Percentiles rank a stretch among this genome's conserved stretches.
phyloP scores from a whole-genome alignment of 1,140 invertebrate genomes.

The Lordiphosa mommai region DNA sequence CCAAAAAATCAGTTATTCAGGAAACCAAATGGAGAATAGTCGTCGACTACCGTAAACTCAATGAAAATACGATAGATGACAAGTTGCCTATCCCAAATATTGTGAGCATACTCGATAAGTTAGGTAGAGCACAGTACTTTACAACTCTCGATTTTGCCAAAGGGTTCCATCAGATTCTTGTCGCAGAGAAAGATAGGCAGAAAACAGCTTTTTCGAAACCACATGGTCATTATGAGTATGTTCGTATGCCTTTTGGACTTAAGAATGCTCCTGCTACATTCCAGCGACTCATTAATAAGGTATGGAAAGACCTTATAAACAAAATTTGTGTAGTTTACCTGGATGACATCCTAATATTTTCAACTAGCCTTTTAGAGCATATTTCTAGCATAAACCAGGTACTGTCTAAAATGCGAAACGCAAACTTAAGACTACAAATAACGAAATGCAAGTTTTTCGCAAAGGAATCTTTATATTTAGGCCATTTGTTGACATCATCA shows the following conservation, averaged over 20 bases:
- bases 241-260: slow-evolving; percentile 77
- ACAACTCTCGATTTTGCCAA: slow-evolving; percentile 40
- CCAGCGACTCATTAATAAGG: slow-evolving; percentile 78
- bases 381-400: slow-evolving; percentile 36
- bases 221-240: slow-evolving; percentile 30
- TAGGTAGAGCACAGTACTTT: slow-evolving; percentile 28
- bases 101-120: slow-evolving; percentile 19
- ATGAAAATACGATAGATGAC: slow-evolving; percentile 33
- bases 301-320: slow-evolving; percentile 18
- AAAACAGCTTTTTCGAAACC: slow-evolving; percentile 36
- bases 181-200: slow-evolving; percentile 17
- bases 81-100: slow-evolving; percentile 40
- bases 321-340: slow-evolving; percentile 64
- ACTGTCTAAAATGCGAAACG: slow-evolving; percentile 71
- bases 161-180: slow-evolving; percentile 79
- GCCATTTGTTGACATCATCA: too few relatives aligned
- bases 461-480: too few relatives aligned
- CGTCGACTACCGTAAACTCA: slow-evolving; percentile 71
- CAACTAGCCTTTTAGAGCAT: slow-evolving; percentile 57
- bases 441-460: slow-evolving; percentile 64
- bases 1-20: slow-evolving; percentile 40
- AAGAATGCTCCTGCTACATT: slow-evolving; percentile 79
- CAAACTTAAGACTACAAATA: slow-evolving; percentile 48
- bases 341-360: slow-evolving; percentile 70
- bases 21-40: slow-evolving; percentile 63